phyloP scores from a whole-genome alignment of 2,113 vertebrate species.

The Alexandromys fortis region DNA sequence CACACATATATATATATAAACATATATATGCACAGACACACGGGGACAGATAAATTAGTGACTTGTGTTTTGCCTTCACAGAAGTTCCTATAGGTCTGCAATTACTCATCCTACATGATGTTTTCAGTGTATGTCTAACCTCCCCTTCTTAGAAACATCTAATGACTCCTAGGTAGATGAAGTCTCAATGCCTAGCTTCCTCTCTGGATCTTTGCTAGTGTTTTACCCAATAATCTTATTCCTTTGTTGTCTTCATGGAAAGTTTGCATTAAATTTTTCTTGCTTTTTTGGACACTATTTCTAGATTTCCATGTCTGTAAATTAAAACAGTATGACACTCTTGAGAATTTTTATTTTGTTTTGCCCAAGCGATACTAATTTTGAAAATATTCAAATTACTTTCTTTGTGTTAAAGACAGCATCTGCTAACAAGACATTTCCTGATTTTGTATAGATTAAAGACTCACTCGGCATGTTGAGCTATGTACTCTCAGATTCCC shows the following conservation, averaged over 20 bases:
- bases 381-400: not conserved
- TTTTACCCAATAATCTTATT: not conserved
- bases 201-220: not conserved
- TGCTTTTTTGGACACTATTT: not conserved
- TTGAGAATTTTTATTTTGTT: not conserved
- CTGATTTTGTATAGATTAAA: not conserved
- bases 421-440: not conserved
- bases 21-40: too few relatives aligned
- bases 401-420: not conserved
- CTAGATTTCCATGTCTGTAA: not conserved
- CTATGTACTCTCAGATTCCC: not conserved
- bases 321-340: not conserved
- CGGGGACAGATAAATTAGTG: not conserved
- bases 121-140: not conserved
- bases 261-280: not conserved
- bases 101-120: not conserved
- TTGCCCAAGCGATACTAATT: not conserved
- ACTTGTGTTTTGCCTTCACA: not conserved
- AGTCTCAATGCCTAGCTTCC: not conserved
- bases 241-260: not conserved
- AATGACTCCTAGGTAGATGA: not conserved
- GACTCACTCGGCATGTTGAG: rapidly evolving
- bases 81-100: not conserved
- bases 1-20: too few relatives aligned
- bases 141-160: not conserved